Conservation (phyloP, 2,888 invertebrate genomes). For the Ecdyonurus torrentis region DNA sequence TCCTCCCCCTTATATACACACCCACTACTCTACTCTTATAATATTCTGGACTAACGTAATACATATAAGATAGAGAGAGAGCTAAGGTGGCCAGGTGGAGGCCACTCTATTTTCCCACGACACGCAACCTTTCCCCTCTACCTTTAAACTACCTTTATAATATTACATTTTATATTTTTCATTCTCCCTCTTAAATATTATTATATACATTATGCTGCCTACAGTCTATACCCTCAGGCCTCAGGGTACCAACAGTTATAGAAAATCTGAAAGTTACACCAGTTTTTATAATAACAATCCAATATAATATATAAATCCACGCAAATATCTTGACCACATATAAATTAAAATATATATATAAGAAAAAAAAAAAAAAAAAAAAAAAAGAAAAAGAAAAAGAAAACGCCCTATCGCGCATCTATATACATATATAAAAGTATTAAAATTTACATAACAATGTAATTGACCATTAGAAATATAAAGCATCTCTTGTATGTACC, state of each 20-base stretch:
- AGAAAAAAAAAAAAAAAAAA: too few species aligned
- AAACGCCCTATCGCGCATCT: not conserved
- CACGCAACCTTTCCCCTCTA: not conserved
- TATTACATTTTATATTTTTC: too few species aligned
- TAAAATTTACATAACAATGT: not conserved
- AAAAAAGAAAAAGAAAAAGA: too few species aligned
- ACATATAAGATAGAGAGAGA: too few species aligned
- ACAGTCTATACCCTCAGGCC: not conserved
- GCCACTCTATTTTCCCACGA: not conserved
- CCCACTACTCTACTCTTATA: not conserved
- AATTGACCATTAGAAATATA: not conserved
- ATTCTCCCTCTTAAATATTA: too few species aligned
- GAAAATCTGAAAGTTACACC: not conserved
- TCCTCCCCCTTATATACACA: not conserved
- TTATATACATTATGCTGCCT: too few species aligned
- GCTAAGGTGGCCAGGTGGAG: not conserved
- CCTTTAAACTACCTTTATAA: too few species aligned
- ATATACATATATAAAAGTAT: too few species aligned
- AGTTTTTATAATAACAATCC: too few species aligned
- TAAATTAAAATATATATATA: too few species aligned
- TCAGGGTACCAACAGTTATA: not conserved
- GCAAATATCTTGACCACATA: not conserved
- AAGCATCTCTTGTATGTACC: not conserved
- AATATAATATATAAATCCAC: not conserved
- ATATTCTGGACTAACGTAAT: too few species aligned